phyloP scores from a whole-genome alignment of 2,113 vertebrate genomes.

The Cebidichthys violaceus region DNA sequence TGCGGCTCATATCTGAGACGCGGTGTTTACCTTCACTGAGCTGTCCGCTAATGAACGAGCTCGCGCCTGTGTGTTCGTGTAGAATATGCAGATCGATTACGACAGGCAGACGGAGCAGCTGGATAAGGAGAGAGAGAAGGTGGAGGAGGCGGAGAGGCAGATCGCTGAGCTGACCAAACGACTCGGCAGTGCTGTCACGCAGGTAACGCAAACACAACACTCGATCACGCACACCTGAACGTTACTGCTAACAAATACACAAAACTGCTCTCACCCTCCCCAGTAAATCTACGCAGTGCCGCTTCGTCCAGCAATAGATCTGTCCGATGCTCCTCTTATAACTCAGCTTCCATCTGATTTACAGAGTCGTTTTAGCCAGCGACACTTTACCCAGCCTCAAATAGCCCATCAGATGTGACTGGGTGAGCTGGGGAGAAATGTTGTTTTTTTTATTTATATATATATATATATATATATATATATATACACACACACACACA shows the following conservation, averaged over 20 bases:
- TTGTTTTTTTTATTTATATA: slow-evolving; percentile 67
- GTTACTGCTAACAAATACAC: slow-evolving; percentile 47
- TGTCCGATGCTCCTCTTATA: slow-evolving; percentile 51
- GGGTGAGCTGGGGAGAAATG: slow-evolving; percentile 63
- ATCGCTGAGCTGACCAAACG: slow-evolving; percentile 90
- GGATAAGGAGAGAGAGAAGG: slow-evolving; percentile 90
- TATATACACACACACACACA: slow-evolving; percentile 27
- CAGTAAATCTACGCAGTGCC: slow-evolving; percentile 64
- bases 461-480: slow-evolving; percentile 26
- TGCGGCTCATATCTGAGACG: slow-evolving; percentile 54
- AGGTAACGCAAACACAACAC: slow-evolving; percentile 84
- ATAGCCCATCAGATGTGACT: slow-evolving; percentile 73
- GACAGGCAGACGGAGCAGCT: slow-evolving; percentile 93
- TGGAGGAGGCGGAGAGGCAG: slow-evolving; percentile 87
- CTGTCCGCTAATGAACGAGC: slow-evolving; percentile 6
- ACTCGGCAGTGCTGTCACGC: slow-evolving; percentile 84
- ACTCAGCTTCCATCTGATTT: slow-evolving; percentile 70
- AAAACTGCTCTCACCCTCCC: slow-evolving; percentile 43
- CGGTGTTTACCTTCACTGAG: slow-evolving; percentile 8
- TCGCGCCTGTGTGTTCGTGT: slow-evolving; percentile 36
- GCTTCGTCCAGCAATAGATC: slow-evolving; percentile 59
- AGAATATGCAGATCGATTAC: slow-evolving; percentile 95
- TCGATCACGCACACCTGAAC: slow-evolving; percentile 40
- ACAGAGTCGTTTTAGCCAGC: slow-evolving; percentile 62
- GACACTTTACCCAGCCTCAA: slow-evolving; percentile 60